Base-by-base conservation (phyloP, 2,888 invertebrate genomes). In the Mythimna pallens region DNA sequence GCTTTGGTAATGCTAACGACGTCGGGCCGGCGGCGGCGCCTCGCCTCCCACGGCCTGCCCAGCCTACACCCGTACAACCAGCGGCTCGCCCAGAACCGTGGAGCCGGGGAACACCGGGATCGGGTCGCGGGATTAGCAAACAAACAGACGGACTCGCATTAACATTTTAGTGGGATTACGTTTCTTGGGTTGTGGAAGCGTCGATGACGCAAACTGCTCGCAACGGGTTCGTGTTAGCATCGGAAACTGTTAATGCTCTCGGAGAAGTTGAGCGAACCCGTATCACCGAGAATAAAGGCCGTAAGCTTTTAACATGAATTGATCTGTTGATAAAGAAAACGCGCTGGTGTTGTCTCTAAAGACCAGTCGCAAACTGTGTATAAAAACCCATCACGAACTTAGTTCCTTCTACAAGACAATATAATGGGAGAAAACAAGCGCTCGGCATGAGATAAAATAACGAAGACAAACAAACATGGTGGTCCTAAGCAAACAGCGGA, bases 381-480 rank as follows among this genome's bases (percentile, higher is more conserved):
- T 40, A 54, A 52, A 63, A 62, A 65, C 30, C 20, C 30, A 43
- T 61, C 64, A n/a, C 17, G 12, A 54, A 47, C 20, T 20, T 40
- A 69, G 65, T 59, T 36, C 58, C 55, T 62, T 30, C 12, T 58
- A 61, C 52, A 63, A 63, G 64, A 72, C 70, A 69, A 76, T 65
- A 74, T 76, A 80, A 78, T 78, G 77, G 72, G 74, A 66, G 79
- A 84, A 81, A 83, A 85, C 84, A 86, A 82, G 80, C 71, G 80
- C 73, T 78, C 76, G 66, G 70, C 58, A 76, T 65, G 74, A 85
- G 85, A 85, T 84, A 84, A 81, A 87, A 89, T 86, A 86, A 86
- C 86, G 88, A 87, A 89, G 86, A 86, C 79, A 87, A 78, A 85
- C 83, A 87, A 86, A 85, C 81, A 85, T 74, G 74, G 82, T 47